Evolutionary conservation across 2,113 vertebrate species (phyloP), one percentile per base, ranked within the genome.

Genomic region (Myotis davidii): DNA sequence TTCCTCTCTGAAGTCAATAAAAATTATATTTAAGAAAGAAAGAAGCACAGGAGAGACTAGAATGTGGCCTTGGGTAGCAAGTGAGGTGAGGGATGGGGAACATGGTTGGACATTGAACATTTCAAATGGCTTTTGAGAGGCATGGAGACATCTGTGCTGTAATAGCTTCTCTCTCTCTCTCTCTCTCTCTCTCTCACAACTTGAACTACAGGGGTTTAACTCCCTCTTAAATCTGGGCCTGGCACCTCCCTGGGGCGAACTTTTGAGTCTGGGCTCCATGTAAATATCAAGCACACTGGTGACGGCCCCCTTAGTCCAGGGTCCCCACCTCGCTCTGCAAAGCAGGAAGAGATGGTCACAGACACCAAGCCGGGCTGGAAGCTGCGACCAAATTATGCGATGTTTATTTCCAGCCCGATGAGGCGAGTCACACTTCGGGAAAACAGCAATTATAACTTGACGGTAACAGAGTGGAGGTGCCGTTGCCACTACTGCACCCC

Each of bases 351-450:
- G 48, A 90, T 20, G 18, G 37, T 72, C 61, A 65, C 37, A 94
- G 74, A 87, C 76, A 83, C 42, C 92, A 77, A 90, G 20, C 54
- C 69, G 67, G 61, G 39, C 34, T 25, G 23, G 76, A 87, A 86
- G 39, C 21, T 37, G 69, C 4, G 2, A 73, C 45, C 56, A 54
- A 72, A 90, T 88, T 52, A 37, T 56, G 70, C 79, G 52, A 82
- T 78, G 70, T 93, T 95, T 95, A 84, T 93, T 93, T 93, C 86
- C n/a, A 84, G 64, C 69, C 82, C 78, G 78, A 84, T 84, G 82
- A 93, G 56, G 81, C 81, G 92, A 89, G 48, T 74, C 81, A 92
- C 85, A 59, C 81, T 90, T 82, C 6, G 6, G 89, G 89, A 65
- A 95, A 65, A 77, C 25, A 61, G 69, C 85, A 83, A 78, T 90